Conservation (phyloP, 2,888 invertebrate genomes). For the Diaperis boleti region DNA sequence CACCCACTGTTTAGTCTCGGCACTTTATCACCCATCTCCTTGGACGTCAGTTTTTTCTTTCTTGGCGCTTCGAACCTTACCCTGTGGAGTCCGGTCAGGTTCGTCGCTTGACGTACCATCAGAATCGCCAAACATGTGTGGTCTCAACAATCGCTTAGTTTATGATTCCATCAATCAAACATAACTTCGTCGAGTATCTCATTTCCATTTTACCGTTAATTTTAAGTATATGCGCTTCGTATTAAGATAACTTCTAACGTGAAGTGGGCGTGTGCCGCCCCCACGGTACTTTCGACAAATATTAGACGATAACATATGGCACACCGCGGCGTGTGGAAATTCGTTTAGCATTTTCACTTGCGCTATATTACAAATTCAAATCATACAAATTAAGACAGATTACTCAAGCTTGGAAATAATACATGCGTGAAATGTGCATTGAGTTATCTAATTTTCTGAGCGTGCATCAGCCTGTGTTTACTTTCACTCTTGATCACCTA, state of each 20-base stretch:
- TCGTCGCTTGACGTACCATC: conserved; percentile 16
- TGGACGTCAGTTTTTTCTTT: conserved; percentile 20
- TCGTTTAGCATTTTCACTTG: conserved; percentile 24
- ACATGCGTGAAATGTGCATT: conserved; percentile 41
- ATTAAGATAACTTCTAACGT: conserved; percentile 34
- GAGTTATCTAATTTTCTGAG: conserved; percentile 38
- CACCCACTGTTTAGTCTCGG: conserved; percentile 30
- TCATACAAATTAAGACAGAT: conserved; percentile 35
- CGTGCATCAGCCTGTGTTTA: conserved; percentile 42
- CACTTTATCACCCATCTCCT: conserved; percentile 31
- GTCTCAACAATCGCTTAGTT: conserved; percentile 25
- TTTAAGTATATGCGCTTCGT: conserved; percentile 31
- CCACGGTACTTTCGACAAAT: conserved; percentile 39
- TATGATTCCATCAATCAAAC: conserved; percentile 31
- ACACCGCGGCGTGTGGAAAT: conserved; percentile 30
- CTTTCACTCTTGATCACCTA: conserved; percentile 49
- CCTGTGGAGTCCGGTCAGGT: conserved; percentile 12
- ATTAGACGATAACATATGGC: conserved; percentile 39
- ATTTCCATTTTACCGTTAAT: conserved; percentile 37
- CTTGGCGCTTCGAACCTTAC: conserved; percentile 5
- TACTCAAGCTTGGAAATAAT: conserved; percentile 32
- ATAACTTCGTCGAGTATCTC: conserved; percentile 15
- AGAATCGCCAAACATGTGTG: conserved; percentile 26
- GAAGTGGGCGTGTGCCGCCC: conserved; percentile 32
- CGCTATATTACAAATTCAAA: conserved; percentile 24